These are phyloP conservation scores for Lycopodina hypogea DNA, from an alignment of 37 sponge, comb jelly and placozoan genomes.

Conservation along the genomic window DNA sequence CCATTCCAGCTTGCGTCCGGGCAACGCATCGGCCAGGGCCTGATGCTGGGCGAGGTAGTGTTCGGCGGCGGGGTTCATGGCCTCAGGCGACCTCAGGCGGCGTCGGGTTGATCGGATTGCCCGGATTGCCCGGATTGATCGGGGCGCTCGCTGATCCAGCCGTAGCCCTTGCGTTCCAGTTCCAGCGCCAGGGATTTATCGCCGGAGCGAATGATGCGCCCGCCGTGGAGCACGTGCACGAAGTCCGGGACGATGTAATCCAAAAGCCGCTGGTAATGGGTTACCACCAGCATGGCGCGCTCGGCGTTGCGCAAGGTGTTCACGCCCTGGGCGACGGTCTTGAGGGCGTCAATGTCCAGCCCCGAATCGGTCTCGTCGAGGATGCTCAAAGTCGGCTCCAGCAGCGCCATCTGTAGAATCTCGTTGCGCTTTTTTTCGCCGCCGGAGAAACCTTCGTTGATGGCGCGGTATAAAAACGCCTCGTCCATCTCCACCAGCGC, in stretches of 20 bases:
- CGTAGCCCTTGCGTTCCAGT: background rate
- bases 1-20: background rate
- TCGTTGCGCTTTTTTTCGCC: constrained; percentile 1
- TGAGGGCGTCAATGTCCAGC: background rate
- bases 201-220: background rate
- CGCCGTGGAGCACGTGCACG: background rate
- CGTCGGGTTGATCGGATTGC: too few species aligned
- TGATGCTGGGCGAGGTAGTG: too few species aligned
- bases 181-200: background rate
- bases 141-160: background rate
- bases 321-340: background rate
- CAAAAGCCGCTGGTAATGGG: background rate
- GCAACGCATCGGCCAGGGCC: background rate
- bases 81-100: too few species aligned
- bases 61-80: too few species aligned
- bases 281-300: background rate
- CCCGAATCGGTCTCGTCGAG: constrained; percentile 6
- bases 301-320: background rate
- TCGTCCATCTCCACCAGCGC: background rate
- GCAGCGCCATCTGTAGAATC: background rate
- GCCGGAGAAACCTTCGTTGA: background rate
- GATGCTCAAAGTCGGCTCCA: background rate
- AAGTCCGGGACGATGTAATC: background rate
- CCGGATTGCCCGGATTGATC: background rate
- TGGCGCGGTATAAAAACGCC: background rate